Evolutionary conservation across 1,140 invertebrate genomes (phyloP), one percentile per base, ranked within the genome.

Genomic region (Formica exsecta): DNA sequence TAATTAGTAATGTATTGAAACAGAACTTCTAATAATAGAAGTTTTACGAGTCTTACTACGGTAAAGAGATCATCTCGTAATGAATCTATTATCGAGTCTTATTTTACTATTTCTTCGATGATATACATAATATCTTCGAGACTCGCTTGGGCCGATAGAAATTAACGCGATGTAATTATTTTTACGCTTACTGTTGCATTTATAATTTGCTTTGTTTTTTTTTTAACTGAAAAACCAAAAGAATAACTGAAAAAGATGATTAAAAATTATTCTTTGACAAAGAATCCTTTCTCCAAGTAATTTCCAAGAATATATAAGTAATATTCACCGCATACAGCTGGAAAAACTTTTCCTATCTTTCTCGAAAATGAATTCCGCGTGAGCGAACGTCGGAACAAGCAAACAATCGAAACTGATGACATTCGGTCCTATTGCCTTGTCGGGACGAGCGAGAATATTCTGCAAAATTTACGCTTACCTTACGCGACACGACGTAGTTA

Each of bases 351-450:
- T 29, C 38, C 19, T n/a, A 57, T 62, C 59, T 44, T 74, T 41
- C 41, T 44, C 54, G 44, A 36, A 73, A 83, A 74, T 41, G 66
- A 73, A 73, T 81, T 41, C 44, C 68, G 54, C 25, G 36, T 13
- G 51, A 61, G 22, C 79, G 61, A 61, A 83, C 44, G 57, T 41
- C 48, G 9, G 65, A 41, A 25, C 77, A 48, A 22, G 38, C 29
- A 83, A 83, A 83, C 68, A 83, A 83, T 83, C 38, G 79, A 74
- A 83, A 83, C 79, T 74, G 79, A 83, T 83, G 68, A 83, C 32
- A 80, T 70, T 80, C 77, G 65, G 64, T 44, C 32, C 32, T 68
- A 51, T 57, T 70, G 64, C 22, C 79, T 36, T 36, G 79, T 48
- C 68, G 68, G 19, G 48, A 51, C 79, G 41, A 44, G 38, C 79